Base-by-base conservation (phyloP, 2,888 invertebrate genomes). In the Melitaea athalia region DNA sequence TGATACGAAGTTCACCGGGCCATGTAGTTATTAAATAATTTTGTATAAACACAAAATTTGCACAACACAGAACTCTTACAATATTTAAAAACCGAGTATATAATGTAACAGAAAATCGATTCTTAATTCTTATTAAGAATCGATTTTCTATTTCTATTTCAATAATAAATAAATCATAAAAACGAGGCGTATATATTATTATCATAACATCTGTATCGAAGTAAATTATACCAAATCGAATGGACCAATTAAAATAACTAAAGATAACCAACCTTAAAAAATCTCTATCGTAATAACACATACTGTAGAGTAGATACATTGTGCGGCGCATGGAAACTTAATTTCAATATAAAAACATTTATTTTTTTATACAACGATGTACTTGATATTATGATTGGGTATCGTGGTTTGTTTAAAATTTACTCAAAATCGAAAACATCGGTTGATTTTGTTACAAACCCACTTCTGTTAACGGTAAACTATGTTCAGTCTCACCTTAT, bases 401-500 rank as follows among this genome's bases (percentile, higher is more conserved):
- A 5, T 24, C n/a, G n/a, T 49, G n/a, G 42, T n/a, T 24, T 42
- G 50, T 59, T 15, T 2, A 59, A 38, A 24, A 14, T 14, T 33
- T 7, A 50, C 12, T 33, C 7, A 14, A 55, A 14, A 55, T 55
- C 33, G n/a, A 55, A 15, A 57, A 57, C 8, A n/a, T 53, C n/a
- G n/a, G 8, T 8, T 7, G 42, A 3, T 38, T 57, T 42, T 5
- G 24, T 15, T 38, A 15, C 38, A 15, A 17, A 15, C 38, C 57
- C 7, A 57, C 57, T 15, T 42, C 42, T 45, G 64, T 45, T 76
- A 85, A 85, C 83, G 79, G 85, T 80, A 78, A 67, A 62, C 61
- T 67, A 67, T 57, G n/a, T 8, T 64, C 68, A 69, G 74, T 73
- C 88, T 90, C 82, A 91, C 91, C 91, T 90, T 85, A 76, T 89